Conservation (phyloP, 2,888 invertebrate species). For the Ischnus inquisitorius region DNA sequence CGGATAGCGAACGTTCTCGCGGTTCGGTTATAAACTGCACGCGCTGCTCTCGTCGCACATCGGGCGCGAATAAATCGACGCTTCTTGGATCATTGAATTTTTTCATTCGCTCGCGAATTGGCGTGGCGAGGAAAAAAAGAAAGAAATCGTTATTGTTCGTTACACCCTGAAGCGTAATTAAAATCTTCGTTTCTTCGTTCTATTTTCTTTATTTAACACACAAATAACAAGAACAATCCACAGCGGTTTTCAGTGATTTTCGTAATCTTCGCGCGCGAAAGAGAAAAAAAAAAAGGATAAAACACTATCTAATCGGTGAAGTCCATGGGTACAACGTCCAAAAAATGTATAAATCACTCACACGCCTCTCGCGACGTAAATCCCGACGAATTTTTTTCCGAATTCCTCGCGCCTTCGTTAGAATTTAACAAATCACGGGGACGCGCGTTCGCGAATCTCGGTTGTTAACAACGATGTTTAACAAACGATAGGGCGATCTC, state of each 20-base stretch:
- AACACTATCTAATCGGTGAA: conserved; percentile 23
- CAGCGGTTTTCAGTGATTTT: not conserved
- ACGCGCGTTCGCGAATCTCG: not conserved
- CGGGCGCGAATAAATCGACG: too few relatives aligned
- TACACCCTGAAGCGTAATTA: too few relatives aligned
- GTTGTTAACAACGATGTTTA: not conserved
- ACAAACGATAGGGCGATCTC: conserved; percentile 14
- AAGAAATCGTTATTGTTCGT: too few relatives aligned
- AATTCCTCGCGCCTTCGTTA: not conserved
- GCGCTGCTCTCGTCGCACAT: not conserved
- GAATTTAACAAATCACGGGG: not conserved
- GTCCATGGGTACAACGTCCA: not conserved
- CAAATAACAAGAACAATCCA: too few relatives aligned
- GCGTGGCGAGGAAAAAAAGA: too few relatives aligned
- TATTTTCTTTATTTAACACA: too few relatives aligned
- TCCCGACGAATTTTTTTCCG: not conserved
- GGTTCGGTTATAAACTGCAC: conserved; percentile 22
- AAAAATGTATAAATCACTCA: not conserved
- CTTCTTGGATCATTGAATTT: too few relatives aligned
- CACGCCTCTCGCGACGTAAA: not conserved
- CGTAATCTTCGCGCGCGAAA: conserved; percentile 3
- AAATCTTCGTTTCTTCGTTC: too few relatives aligned
- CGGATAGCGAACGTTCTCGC: not conserved
- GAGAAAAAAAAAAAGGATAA: not conserved
- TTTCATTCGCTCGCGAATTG: too few relatives aligned